phyloP scores from a whole-genome alignment of 2,113 vertebrate species.

The Mobula birostris region DNA sequence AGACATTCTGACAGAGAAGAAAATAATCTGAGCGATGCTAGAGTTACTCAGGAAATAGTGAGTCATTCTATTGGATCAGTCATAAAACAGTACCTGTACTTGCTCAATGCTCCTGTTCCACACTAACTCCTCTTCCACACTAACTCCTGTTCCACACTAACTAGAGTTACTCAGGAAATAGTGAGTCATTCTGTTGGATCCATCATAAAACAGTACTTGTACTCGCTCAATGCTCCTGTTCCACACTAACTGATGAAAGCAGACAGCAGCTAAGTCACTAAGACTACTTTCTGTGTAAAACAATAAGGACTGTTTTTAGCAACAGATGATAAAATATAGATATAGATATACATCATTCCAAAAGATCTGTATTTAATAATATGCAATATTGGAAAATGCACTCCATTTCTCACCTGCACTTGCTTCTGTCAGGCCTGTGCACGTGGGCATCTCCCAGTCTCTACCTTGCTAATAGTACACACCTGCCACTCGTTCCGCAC shows the following conservation, averaged over 20 bases:
- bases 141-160: too few relatives aligned
- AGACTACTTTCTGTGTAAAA: neutral
- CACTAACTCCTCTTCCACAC: neutral
- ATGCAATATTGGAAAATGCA: too few relatives aligned
- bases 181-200: slow-evolving; percentile 30
- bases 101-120: neutral
- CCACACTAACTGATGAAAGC: neutral
- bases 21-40: neutral
- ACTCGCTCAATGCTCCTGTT: neutral
- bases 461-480: too few relatives aligned
- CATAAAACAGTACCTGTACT: slow-evolving; percentile 35
- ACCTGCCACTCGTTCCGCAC: too few relatives aligned
- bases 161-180: slow-evolving; percentile 14
- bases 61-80: slow-evolving; percentile 16
- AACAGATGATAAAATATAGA: slow-evolving; percentile 25
- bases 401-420: neutral
- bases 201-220: slow-evolving; percentile 35
- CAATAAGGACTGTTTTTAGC: slow-evolving; percentile 11
- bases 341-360: neutral
- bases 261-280: neutral
- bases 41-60: slow-evolving; percentile 27
- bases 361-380: too few relatives aligned
- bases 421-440: too few relatives aligned
- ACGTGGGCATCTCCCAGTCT: too few relatives aligned
- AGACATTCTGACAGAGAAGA: slow-evolving; percentile 28